Evolutionary conservation across 1,140 invertebrate species (phyloP).

Genomic region (Leptonema lineaticorne): DNA sequence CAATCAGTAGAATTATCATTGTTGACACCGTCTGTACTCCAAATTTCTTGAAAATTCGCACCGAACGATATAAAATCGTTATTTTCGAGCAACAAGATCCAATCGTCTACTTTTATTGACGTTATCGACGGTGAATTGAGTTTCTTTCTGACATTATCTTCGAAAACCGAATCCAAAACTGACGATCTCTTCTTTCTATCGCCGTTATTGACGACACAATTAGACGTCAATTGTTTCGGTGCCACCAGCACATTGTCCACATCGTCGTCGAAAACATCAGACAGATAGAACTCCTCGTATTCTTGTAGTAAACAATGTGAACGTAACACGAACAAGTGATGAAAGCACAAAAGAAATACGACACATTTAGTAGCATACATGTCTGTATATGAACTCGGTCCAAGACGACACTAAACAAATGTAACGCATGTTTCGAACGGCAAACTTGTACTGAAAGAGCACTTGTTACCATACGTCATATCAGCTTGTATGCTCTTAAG

Average conservation of each 20-base stretch:
- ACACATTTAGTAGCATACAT: background rate
- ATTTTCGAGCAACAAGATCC: constrained; percentile 35
- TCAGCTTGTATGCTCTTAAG: background rate
- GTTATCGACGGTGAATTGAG: constrained; percentile 16
- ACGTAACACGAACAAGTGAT: background rate
- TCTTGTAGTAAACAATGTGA: too few relatives aligned
- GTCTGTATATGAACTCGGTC: background rate
- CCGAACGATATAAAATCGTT: constrained; percentile 33
- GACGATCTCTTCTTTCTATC: constrained; percentile 25
- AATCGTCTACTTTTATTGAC: constrained; percentile 36
- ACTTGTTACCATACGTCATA: background rate
- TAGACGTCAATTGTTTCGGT: constrained; percentile 12
- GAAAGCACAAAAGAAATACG: too few relatives aligned
- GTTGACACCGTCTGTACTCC: constrained; percentile 30
- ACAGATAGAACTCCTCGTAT: constrained; percentile 24
- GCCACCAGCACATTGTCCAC: constrained; percentile 35
- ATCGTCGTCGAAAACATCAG: constrained; percentile 6
- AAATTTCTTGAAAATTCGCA: constrained; percentile 31
- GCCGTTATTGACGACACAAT: background rate
- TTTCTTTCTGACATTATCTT: constrained; percentile 26
- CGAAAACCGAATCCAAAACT: constrained; percentile 13
- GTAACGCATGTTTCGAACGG: background rate
- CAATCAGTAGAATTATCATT: constrained; percentile 18
- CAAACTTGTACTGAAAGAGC: background rate
- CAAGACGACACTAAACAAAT: background rate